phyloP scores from a whole-genome alignment of 2,113 vertebrate species.

The Chamaetylas fuelleborni region DNA sequence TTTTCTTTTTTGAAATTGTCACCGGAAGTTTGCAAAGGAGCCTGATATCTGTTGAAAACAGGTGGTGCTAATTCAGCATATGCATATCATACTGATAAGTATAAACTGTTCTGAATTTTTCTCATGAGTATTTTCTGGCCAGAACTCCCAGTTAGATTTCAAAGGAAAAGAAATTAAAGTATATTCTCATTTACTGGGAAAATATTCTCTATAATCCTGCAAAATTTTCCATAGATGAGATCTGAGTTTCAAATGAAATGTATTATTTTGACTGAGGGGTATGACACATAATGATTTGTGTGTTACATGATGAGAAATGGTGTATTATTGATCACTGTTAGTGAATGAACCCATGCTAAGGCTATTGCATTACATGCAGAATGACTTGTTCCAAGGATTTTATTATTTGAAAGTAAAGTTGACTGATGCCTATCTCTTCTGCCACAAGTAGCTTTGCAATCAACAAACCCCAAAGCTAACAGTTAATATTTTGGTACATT shows the following conservation, averaged over 20 bases:
- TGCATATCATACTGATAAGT: conserved; percentile 27
- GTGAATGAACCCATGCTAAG: not conserved
- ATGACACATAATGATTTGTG: not conserved
- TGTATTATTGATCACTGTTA: not conserved
- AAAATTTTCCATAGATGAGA: not conserved
- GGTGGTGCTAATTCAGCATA: conserved; percentile 53
- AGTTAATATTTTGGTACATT: not conserved
- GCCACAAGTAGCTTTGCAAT: not conserved
- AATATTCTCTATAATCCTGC: not conserved
- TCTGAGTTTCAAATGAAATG: not conserved
- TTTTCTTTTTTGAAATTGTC: not conserved
- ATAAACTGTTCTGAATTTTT: conserved; percentile 59
- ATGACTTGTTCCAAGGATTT: not conserved
- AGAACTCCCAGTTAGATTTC: not conserved
- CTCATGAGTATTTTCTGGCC: not conserved
- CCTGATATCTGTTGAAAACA: conserved; percentile 15
- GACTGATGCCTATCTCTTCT: not conserved
- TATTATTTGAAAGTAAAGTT: not conserved
- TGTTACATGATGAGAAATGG: not conserved
- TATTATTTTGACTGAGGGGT: not conserved
- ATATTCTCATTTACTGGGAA: not conserved
- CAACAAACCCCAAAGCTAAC: not conserved
- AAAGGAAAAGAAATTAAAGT: not conserved
- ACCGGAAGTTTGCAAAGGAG: not conserved
- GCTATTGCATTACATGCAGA: not conserved